Conservation (phyloP, 30 jellyfish, hydroid and myxozoan species). For the Aurelia sp. region DNA sequence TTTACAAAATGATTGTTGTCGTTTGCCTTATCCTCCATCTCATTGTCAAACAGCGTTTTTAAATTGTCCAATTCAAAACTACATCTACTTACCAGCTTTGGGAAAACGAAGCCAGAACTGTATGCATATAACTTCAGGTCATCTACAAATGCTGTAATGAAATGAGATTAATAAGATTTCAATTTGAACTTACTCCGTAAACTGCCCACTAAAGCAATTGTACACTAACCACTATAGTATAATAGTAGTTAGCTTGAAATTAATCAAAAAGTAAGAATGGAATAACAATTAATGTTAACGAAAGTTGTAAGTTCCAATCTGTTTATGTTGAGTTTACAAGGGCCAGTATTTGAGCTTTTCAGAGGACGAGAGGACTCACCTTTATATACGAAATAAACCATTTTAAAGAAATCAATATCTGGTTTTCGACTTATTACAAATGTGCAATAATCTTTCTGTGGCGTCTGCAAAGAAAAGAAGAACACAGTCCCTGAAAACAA, state of each 20-base stretch:
- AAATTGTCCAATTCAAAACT: too few relatives aligned
- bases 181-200: not conserved
- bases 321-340: too few relatives aligned
- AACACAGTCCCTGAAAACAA: too few relatives aligned
- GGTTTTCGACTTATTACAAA: constrained; percentile 82
- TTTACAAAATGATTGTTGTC: too few relatives aligned
- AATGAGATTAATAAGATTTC: not conserved
- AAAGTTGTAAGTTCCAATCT: too few relatives aligned
- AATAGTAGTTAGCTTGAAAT: too few relatives aligned
- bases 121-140: constrained; percentile 76
- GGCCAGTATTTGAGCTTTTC: too few relatives aligned
- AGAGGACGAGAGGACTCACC: constrained; percentile 27
- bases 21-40: too few relatives aligned
- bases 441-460: constrained; percentile 83
- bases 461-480: constrained; percentile 49
- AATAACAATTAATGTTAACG: too few relatives aligned
- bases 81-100: constrained; percentile 69
- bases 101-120: constrained; percentile 93
- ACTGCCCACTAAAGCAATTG: not conserved
- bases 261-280: too few relatives aligned
- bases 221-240: too few relatives aligned
- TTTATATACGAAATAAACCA: constrained; percentile 70
- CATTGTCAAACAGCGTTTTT: too few relatives aligned
- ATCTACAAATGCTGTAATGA: constrained; percentile 77
- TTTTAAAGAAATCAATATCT: constrained; percentile 62